Percentiles rank a stretch among this genome's conserved stretches.
Conservation (phyloP, 2,888 invertebrate species). For the Acanthosepion esculentum region DNA sequence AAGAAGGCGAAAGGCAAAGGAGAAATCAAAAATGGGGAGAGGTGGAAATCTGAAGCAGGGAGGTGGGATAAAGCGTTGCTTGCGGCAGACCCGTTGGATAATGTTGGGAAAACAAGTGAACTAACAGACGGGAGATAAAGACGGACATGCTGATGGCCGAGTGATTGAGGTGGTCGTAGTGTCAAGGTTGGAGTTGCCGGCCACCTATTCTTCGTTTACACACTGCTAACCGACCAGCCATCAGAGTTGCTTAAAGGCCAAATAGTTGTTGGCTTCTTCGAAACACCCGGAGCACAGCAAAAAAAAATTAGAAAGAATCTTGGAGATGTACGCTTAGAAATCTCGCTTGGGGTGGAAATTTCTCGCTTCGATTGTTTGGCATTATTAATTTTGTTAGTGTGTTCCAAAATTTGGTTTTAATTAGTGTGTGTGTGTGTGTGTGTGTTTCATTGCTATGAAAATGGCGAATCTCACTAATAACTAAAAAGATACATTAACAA, state of each 20-base stretch:
- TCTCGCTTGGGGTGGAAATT: neutral
- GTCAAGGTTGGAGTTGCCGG: slow-evolving; percentile 34
- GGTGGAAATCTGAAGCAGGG: neutral
- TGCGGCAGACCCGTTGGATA: neutral
- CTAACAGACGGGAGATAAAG: slow-evolving; percentile 33
- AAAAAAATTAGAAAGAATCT: neutral
- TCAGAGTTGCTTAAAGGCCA: neutral
- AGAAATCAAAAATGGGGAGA: neutral
- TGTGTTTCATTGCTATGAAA: neutral
- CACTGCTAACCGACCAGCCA: neutral
- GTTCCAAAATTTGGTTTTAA: neutral
- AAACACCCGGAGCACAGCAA: neutral
- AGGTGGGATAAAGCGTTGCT: neutral
- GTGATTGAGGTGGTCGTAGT: neutral
- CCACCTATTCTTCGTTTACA: neutral
- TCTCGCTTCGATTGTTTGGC: neutral
- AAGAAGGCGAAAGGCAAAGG: neutral
- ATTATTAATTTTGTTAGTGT: neutral
- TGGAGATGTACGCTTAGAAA: neutral
- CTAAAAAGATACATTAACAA: neutral
- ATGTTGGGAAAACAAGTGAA: neutral
- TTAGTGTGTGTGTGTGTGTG: neutral
- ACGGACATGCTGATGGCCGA: slow-evolving; percentile 36
- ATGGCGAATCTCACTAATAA: neutral
- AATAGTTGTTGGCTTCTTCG: neutral